Base-by-base conservation (phyloP, 2,797 vertebrate species). In the Scarus forsteni region DNA sequence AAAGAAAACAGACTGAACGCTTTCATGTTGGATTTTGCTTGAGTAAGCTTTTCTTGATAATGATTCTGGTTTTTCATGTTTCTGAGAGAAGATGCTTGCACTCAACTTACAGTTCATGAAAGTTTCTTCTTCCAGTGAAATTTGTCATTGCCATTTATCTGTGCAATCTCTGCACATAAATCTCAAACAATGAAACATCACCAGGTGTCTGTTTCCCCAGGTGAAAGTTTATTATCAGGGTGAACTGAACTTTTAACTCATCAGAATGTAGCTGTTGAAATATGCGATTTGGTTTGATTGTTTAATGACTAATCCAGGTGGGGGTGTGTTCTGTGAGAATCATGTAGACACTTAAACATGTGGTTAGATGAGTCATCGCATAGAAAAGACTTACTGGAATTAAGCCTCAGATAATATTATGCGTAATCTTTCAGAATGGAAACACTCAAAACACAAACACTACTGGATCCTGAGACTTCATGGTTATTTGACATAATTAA, bases 301-400 rank as follows among this genome's bases (percentile, higher is more conserved):
- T 49, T 54, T 34, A 18, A 5, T 70, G 46, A 64, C 16, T 61
- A 70, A 82, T 68, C 42, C 70, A 70, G 15, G 52, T 57, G 55
- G 42, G 59, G 43, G 53, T 61, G 62, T 48, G 61, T 46, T 3
- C 27, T 70, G 13, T 53, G 13, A 27, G 48, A 69, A 11, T 66
- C 52, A 62, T 46, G 8, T 7, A 52, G 61, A 54, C 43, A 15
- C 3, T 70, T 39, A 35, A 39, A 56, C 13, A n/a, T 62, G 57
- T 50, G 73, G 69, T 40, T 8, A 40, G 60, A 43, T 85, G 74
- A 89, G 59, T 89, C 84, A 85, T 45, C n/a, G 8, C 43, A 35
- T 27, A 14, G 9, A 54, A 45, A 56, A 34, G 50, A 62, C 10
- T 68, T 51, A 68, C 78, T 62, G 73, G 80, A 83, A 86, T 56